Base-by-base conservation (phyloP, 2,113 vertebrate species). In the Hylia prasina region DNA sequence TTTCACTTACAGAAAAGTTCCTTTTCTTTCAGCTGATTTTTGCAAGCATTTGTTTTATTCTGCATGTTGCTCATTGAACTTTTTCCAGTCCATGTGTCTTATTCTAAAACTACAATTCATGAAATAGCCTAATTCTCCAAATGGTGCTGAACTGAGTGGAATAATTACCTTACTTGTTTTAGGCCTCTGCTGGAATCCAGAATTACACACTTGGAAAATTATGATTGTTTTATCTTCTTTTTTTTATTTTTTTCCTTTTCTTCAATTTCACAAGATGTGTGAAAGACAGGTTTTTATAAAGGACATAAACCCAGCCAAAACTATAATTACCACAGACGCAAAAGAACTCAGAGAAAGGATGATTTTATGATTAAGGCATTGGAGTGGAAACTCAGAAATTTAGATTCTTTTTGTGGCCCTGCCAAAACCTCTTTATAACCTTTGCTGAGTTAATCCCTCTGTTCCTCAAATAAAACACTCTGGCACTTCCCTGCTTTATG, bases 161-260 rank as follows among this genome's bases (percentile, higher is more conserved):
- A 97, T 96, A 97, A 97, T 97, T 97, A 93, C 93, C 84, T 94
- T 42, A 85, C 90, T 95, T 95, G 94, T 92, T 97, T 96, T 57
- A 92, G 66, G 71, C 35, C 92, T 90, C 93, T 85, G 89, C 56
- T 93, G 94, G 90, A 97, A 93, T 87, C 93, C 84, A 93, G 94
- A 96, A 96, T 96, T 95, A 91, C 84, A 86, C 92, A 93, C 82
- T 96, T 90, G 91, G 96, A 97, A 97, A 97, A 97, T 92, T 88
- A 93, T 70, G 84, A 96, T 94, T 95, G 93, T 93, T 97, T 95
- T 95, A 90, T 93, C 72, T 39, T 81, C 31, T 51, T 79, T 45
- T 72, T 47, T 86, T 66, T 18, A 17, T 42, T 42, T 35, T n/a
- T 28, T 21, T 51, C 30, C 58, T 69, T 45, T 54, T 40, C 54